Conservation (phyloP, 1,140 invertebrate species). For the Euwallacea similis region DNA sequence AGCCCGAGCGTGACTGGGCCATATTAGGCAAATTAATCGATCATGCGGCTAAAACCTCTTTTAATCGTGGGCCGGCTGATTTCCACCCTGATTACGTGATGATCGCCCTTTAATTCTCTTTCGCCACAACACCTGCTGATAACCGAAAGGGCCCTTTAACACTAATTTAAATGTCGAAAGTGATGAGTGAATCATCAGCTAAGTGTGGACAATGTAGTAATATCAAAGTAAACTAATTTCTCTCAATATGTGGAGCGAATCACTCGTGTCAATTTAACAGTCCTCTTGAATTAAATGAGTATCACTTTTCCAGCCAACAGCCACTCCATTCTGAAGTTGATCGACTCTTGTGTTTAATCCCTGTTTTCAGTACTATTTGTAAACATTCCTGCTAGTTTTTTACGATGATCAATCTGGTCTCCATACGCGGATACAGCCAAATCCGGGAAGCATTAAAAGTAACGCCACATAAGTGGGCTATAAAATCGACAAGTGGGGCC, state of each 20-base stretch:
- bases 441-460: no score
- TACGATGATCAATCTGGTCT: not conserved
- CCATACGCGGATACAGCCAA: not conserved
- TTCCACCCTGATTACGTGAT: constrained; percentile 10
- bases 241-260: constrained; percentile 7
- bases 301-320: constrained; percentile 16
- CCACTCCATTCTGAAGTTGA: constrained; percentile 34
- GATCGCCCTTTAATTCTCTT: constrained; percentile 26
- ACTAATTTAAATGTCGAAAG: constrained; percentile 14
- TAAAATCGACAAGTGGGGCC: no score
- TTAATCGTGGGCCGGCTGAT: constrained; percentile 23
- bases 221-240: constrained; percentile 17
- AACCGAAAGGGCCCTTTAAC: not conserved
- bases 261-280: constrained; percentile 23
- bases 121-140: constrained; percentile 22
- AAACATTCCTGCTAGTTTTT: not conserved
- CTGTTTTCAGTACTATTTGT: not conserved
- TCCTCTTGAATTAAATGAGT: constrained; percentile 28
- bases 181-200: constrained; percentile 9
- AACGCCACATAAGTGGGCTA: no score
- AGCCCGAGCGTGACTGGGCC: no score
- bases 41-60: constrained; percentile 17
- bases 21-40: not conserved
- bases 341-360: not conserved
- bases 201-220: not conserved